Percentiles rank a stretch among this genome's conserved stretches.
These are phyloP conservation scores for Ethmia dodecea DNA, from an alignment of 2,888 invertebrate species.

Conservation along the genomic window DNA sequence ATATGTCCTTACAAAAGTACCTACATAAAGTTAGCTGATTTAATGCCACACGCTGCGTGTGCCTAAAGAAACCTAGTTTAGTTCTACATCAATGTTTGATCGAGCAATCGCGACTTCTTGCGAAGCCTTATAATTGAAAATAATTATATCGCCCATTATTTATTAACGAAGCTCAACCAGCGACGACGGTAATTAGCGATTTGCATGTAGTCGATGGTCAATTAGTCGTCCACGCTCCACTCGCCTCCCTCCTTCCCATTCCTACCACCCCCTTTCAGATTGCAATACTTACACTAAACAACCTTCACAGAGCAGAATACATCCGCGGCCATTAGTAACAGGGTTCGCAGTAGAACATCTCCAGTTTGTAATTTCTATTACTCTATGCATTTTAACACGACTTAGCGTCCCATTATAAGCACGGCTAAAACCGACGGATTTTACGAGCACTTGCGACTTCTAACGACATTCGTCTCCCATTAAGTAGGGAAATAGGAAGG, in stretches of 20 bases:
- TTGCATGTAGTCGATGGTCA: slow-evolving; percentile 59
- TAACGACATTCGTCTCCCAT: slow-evolving; percentile 70
- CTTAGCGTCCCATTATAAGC: slow-evolving; percentile 36
- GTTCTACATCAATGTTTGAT: too few species aligned
- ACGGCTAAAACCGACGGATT: slow-evolving; percentile 46
- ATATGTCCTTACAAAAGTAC: too few species aligned
- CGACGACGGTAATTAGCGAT: slow-evolving; percentile 56
- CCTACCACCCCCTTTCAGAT: too few species aligned
- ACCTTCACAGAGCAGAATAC: background rate
- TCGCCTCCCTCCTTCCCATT: slow-evolving; percentile 28
- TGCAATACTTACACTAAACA: background rate
- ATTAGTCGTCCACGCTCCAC: slow-evolving; percentile 51
- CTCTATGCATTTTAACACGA: slow-evolving; percentile 18
- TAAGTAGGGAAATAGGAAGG: slow-evolving; percentile 63
- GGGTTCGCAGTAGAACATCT: background rate
- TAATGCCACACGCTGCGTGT: too few species aligned
- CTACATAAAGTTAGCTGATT: too few species aligned
- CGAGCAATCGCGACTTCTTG: too few species aligned
- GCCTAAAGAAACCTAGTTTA: too few species aligned
- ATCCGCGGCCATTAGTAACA: background rate
- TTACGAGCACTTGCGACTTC: slow-evolving; percentile 64
- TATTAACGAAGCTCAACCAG: slow-evolving; percentile 39
- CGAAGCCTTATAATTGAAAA: too few species aligned
- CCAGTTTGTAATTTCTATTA: slow-evolving; percentile 2
- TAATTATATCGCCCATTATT: slow-evolving; percentile 39